phyloP scores from a whole-genome alignment of 2,113 vertebrate genomes.

The Actenoides hombroni region DNA sequence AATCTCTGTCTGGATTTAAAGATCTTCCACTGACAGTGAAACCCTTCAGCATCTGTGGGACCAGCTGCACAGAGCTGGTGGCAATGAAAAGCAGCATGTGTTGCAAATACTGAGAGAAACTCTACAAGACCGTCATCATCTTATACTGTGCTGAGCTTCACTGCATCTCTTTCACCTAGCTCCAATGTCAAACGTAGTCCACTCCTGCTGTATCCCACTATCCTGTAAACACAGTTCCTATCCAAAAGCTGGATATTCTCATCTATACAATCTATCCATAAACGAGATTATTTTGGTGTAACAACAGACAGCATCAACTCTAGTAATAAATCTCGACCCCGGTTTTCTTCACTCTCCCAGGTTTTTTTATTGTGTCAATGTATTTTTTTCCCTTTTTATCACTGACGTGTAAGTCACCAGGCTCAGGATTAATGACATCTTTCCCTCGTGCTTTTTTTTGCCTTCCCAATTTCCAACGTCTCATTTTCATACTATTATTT shows the following conservation, averaged over 20 bases:
- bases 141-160: neutral
- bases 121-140: neutral
- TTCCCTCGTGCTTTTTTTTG: neutral
- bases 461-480: neutral
- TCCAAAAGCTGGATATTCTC: neutral
- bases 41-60: neutral
- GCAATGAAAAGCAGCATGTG: neutral
- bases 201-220: neutral
- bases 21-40: accelerated
- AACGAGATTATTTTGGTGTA: neutral
- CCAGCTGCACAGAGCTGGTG: neutral
- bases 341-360: neutral
- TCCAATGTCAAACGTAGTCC: neutral
- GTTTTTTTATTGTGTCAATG: neutral
- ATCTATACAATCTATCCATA: neutral
- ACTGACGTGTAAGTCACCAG: neutral
- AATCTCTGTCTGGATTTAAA: neutral
- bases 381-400: neutral
- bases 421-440: neutral
- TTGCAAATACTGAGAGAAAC: neutral
- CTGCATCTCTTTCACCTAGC: neutral
- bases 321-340: neutral
- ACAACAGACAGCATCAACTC: neutral
- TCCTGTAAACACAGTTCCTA: neutral
- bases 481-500: neutral